These are phyloP conservation scores for Ciconia stormi DNA, from an alignment of 2,113 vertebrate genomes.

Conservation along the genomic window DNA sequence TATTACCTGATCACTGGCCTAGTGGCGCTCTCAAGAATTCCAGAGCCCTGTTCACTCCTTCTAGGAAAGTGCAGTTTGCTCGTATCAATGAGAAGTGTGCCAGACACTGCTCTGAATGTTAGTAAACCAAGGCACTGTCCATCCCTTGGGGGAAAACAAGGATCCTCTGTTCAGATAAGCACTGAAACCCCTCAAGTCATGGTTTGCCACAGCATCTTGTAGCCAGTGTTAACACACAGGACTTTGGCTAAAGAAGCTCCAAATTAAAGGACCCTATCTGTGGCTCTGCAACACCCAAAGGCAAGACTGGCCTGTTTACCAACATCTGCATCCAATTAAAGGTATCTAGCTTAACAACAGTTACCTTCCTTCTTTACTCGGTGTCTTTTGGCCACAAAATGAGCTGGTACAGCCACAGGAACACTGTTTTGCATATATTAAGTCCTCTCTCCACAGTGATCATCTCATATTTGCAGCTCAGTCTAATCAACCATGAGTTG, in stretches of 20 bases:
- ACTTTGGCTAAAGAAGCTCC: background rate
- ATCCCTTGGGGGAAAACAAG: background rate
- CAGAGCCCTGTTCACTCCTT: background rate
- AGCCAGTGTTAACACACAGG: background rate
- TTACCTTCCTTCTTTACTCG: background rate
- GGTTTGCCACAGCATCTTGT: background rate
- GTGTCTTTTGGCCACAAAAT: background rate
- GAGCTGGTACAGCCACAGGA: background rate
- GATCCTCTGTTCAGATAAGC: background rate
- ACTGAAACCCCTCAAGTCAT: background rate
- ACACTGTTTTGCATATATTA: background rate
- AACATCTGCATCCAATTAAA: background rate
- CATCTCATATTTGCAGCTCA: background rate
- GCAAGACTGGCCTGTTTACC: background rate
- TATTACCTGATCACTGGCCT: background rate
- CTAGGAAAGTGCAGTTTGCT: background rate
- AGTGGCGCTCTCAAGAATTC: background rate
- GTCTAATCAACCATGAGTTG: background rate
- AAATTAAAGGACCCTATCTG: background rate
- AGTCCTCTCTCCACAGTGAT: background rate
- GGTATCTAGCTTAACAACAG: background rate
- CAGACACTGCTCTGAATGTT: background rate
- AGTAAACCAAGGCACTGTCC: background rate
- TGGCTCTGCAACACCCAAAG: background rate
- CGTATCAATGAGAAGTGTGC: rapidly evolving